These are phyloP conservation scores for Leucopternis melanops DNA, from an alignment of 2,113 vertebrate genomes.

Conservation along the genomic window DNA sequence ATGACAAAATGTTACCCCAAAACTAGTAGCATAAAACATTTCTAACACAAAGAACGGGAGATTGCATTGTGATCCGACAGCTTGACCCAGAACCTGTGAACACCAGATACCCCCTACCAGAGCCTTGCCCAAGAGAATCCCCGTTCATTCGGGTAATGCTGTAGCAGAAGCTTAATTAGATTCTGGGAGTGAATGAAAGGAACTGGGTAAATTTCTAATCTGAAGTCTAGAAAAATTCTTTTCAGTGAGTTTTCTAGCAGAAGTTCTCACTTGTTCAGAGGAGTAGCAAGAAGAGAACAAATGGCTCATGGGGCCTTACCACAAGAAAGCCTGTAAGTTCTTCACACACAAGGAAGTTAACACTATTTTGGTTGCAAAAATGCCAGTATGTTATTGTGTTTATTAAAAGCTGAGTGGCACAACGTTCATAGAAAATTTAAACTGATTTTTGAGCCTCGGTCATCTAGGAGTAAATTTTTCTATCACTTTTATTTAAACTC, in stretches of 20 bases:
- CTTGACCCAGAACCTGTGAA: background rate
- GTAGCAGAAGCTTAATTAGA: background rate
- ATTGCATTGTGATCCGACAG: background rate
- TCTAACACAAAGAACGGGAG: background rate
- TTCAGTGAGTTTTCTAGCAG: background rate
- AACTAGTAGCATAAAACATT: background rate
- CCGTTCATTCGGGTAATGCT: fast-evolving
- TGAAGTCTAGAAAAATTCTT: background rate
- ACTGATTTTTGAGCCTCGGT: background rate
- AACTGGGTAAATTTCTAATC: background rate
- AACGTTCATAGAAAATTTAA: background rate
- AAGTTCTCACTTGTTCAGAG: background rate
- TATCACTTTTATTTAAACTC: background rate
- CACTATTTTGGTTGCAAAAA: background rate
- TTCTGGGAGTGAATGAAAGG: background rate
- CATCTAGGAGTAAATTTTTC: background rate
- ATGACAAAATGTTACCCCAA: background rate
- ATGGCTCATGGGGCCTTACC: background rate
- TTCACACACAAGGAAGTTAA: background rate
- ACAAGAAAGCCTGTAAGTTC: background rate
- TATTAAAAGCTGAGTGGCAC: background rate
- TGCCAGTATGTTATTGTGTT: background rate
- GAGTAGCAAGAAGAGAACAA: background rate
- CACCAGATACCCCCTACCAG: background rate
- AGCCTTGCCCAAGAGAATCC: background rate